Percentiles rank a stretch among this genome's conserved stretches.
These are phyloP conservation scores for Phoenoteleia sp. DNA, from an alignment of 2,888 invertebrate genomes.

Conservation along the genomic window DNA sequence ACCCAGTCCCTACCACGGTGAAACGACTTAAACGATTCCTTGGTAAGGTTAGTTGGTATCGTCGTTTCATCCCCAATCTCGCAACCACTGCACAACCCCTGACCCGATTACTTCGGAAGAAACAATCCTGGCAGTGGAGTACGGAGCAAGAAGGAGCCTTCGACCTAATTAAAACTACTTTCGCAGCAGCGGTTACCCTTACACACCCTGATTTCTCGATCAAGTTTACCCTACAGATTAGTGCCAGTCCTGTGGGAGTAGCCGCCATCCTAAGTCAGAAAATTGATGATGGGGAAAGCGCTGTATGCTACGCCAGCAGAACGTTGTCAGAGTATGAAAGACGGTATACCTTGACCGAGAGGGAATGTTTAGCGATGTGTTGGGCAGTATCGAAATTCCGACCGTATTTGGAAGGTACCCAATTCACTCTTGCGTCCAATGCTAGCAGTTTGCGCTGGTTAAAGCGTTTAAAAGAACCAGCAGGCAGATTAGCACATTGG, in stretches of 20 bases:
- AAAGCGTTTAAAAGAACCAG: conserved; percentile 66
- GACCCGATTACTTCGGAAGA: neutral
- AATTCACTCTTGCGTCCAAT: conserved; percentile 71
- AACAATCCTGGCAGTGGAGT: neutral
- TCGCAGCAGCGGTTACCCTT: neutral
- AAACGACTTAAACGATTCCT: conserved; percentile 74
- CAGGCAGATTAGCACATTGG: conserved; percentile 67
- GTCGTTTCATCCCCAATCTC: neutral
- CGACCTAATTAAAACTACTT: neutral
- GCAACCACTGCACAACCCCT: neutral
- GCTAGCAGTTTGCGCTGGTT: conserved; percentile 72
- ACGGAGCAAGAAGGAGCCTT: neutral
- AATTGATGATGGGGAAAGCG: conserved; percentile 14
- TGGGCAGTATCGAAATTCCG: conserved; percentile 67
- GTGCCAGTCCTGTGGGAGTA: neutral
- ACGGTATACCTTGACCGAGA: conserved; percentile 66
- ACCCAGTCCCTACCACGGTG: conserved; percentile 27
- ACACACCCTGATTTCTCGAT: neutral
- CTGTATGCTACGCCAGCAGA: conserved; percentile 70
- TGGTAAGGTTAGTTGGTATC: conserved; percentile 50
- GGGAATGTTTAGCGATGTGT: conserved; percentile 71
- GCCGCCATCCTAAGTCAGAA: conserved; percentile 27
- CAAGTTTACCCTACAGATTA: neutral
- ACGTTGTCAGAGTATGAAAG: conserved; percentile 50
- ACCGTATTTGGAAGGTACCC: conserved; percentile 68